A percentile compares a stretch with the other conserved stretches of the same genome.
These are phyloP conservation scores for Macrobrachium rosenbergii DNA, from an alignment of 1,140 invertebrate species.

Conservation along the genomic window DNA sequence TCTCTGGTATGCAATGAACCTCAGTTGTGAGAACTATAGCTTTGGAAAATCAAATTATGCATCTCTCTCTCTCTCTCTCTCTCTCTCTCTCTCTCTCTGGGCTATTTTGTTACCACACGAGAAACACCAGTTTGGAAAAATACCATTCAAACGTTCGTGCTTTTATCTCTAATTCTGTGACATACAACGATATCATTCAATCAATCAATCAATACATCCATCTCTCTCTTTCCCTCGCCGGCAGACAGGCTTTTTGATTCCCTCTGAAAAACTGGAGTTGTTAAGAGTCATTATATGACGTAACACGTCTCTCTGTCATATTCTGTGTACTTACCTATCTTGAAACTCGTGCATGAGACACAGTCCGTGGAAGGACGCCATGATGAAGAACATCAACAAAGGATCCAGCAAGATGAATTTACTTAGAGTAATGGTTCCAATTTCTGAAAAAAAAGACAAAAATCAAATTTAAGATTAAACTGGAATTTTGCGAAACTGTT, in stretches of 20 bases:
- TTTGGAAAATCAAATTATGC: no score
- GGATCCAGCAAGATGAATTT: constrained; percentile 74
- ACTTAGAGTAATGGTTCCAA: constrained; percentile 71
- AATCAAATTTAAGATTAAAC: neutral
- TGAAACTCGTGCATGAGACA: constrained; percentile 62
- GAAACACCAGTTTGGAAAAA: no score
- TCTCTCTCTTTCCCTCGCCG: constrained; percentile 4
- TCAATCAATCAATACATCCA: neutral
- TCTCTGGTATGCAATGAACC: no score
- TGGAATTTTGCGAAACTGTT: no score
- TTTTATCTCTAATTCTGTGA: neutral
- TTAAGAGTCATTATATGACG: no score
- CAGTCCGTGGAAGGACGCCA: constrained; percentile 69
- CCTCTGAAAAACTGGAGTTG: no score
- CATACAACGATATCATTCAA: neutral
- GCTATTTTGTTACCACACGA: no score
- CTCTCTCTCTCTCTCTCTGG: no score
- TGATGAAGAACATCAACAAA: constrained; percentile 73
- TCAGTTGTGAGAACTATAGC: no score
- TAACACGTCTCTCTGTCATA: no score
- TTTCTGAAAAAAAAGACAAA: constrained; percentile 68
- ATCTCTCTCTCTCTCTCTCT: no score
- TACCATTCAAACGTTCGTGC: constrained; percentile 1
- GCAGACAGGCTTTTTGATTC: no score
- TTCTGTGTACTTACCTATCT: constrained; percentile 42